phyloP scores from a whole-genome alignment of 2,113 vertebrate genomes.

The Nanorana parkeri region DNA sequence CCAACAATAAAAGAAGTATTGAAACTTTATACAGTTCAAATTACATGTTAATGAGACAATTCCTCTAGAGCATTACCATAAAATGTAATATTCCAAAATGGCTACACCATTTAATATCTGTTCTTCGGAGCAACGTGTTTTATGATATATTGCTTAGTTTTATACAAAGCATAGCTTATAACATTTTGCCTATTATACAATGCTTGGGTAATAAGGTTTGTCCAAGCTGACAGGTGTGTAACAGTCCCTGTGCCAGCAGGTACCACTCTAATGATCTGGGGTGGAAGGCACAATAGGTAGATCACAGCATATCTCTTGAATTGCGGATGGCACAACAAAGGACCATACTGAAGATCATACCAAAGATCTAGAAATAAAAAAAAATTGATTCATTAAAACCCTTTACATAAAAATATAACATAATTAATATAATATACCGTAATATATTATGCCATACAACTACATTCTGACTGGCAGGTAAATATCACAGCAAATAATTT shows the following conservation, averaged over 20 bases:
- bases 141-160: conserved; percentile 30
- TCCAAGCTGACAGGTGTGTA: conserved; percentile 20
- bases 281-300: conserved; percentile 29
- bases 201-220: not conserved
- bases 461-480: too few species aligned
- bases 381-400: not conserved
- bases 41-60: not conserved
- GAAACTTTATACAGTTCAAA: conserved; percentile 26
- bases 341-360: conserved; percentile 98
- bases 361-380: conserved; percentile 86
- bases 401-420: too few species aligned
- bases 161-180: conserved; percentile 33
- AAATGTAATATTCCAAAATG: conserved; percentile 8
- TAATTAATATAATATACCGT: too few species aligned
- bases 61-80: not conserved
- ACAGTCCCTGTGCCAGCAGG: conserved; percentile 46
- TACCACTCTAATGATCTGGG: not conserved
- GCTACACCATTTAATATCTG: not conserved
- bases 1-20: not conserved
- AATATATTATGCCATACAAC: too few species aligned
- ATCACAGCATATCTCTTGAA: conserved; percentile 89
- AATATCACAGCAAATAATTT: too few species aligned
- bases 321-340: conserved; percentile 95
- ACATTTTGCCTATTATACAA: conserved; percentile 9
- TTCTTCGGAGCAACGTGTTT: not conserved